phyloP scores from a whole-genome alignment of 1,140 invertebrate species.

The Marisa cornuarietis region DNA sequence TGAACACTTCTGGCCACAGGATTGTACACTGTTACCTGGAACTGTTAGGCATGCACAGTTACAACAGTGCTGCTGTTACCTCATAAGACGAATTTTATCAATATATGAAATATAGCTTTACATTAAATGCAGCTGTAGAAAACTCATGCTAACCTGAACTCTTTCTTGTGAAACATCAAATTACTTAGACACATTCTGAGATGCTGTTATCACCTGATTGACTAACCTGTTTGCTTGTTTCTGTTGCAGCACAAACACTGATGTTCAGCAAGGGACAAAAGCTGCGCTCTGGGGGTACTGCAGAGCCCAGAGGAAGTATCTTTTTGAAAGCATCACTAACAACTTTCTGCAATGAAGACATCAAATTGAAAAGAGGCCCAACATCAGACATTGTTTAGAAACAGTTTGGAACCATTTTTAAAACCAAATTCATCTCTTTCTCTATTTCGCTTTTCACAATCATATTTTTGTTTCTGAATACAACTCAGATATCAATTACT shows the following conservation, averaged over 20 bases:
- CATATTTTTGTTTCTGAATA: no score
- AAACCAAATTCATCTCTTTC: no score
- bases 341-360: constrained; percentile 61
- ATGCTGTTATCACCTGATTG: constrained; percentile 62
- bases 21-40: constrained; percentile 73
- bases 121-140: no score
- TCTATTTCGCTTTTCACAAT: no score
- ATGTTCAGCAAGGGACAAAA: constrained; percentile 75
- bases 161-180: background rate
- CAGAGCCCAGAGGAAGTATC: constrained; percentile 69
- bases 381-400: no score
- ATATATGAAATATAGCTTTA: no score
- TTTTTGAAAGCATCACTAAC: constrained; percentile 61
- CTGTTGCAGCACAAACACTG: constrained; percentile 70
- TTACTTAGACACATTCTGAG: background rate
- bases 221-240: constrained; percentile 70
- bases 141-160: no score
- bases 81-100: no score
- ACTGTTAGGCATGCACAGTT: constrained; percentile 44
- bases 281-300: constrained; percentile 51
- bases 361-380: no score
- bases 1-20: constrained; percentile 75
- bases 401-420: no score
- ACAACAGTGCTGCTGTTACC: no score
- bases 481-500: no score